These are phyloP conservation scores for Ptychobarbus kaznakovi DNA, from an alignment of 2,797 vertebrate species.

Conservation along the genomic window DNA sequence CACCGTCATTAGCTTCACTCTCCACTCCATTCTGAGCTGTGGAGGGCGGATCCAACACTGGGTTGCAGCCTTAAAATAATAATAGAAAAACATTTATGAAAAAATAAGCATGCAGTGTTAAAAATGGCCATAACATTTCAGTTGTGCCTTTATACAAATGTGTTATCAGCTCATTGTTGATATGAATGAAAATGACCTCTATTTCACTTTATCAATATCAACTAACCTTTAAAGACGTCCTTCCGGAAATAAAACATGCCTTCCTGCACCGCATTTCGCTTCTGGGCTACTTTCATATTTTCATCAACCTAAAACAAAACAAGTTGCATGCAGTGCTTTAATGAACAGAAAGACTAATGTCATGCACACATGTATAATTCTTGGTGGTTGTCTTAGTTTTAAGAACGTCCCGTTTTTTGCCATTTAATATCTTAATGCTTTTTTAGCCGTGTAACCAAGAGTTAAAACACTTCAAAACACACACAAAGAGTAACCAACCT, in stretches of 20 bases:
- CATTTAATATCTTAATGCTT: background rate
- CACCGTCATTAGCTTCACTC: conserved; percentile 61
- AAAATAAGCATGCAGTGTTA: no score
- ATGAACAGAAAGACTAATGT: conserved; percentile 23
- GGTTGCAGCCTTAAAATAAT: conserved; percentile 82
- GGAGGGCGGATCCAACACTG: conserved; percentile 82
- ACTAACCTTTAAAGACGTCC: conserved; percentile 94
- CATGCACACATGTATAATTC: background rate
- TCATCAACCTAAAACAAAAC: conserved; percentile 87
- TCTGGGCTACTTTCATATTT: conserved; percentile 97
- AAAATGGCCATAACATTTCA: background rate
- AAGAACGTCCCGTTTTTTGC: background rate
- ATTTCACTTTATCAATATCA: background rate
- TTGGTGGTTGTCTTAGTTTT: background rate
- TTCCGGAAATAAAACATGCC: conserved; percentile 97
- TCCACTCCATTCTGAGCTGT: conserved; percentile 84
- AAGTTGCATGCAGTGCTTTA: background rate
- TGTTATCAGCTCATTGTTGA: background rate
- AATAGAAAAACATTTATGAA: no score
- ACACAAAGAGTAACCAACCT: conserved; percentile 71
- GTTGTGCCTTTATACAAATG: background rate
- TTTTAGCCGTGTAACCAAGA: background rate
- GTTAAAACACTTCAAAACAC: background rate
- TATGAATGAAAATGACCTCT: background rate
- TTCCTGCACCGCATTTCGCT: conserved; percentile 90